Base-by-base conservation (phyloP, 2,888 invertebrate genomes). In the Plebejus melissa region DNA sequence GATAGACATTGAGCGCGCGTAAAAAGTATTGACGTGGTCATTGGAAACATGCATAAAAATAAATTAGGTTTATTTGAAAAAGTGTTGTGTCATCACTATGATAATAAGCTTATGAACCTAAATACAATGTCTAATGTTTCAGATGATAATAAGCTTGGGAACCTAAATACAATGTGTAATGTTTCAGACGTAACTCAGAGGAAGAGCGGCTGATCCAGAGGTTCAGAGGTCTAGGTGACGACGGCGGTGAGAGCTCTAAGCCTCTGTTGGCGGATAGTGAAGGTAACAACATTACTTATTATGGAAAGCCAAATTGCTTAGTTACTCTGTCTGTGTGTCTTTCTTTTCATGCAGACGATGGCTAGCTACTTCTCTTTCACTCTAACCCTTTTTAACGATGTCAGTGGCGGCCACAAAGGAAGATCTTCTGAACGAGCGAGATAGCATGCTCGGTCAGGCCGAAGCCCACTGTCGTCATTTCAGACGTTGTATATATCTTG, bases 181-280 rank as follows among this genome's bases (percentile, higher is more conserved):
- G 74, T 84, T 83, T 0, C 85, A 91, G 92, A 74, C 84, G 85
- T 28, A 87, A 87, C 74, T 91, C 89, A 0, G 89, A 88, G 0
- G 91, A 91, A 36, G 91, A 90, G n/a, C 81, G 83, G 0, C 78
- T 89, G 36, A 81, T 87, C 71, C 81, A 82, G 41, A 84, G 91
- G 9, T 90, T 92, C 82, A 83, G 84, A 1, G 88, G 86, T 0
- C 78, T 90, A 4, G 88, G 82, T 0, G 91, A 92, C 1, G 93
- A 93, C 41, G 86, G 84, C 0, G 93, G 91, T 36, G 93, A 93
- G 74, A 90, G 88, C 77, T 90, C 89, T n/a, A 91, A 92, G 76
- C 93, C 93, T 0, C 81, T 93, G 4, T 83, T 92, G 13, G 91
- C 88, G 16, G 93, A 93, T 76, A 90, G 90, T 70, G 93, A 93